Evolutionary conservation across 2,888 invertebrate genomes (phyloP), one percentile per base, ranked within the genome.

Genomic region (Drosophila sordidula): DNA sequence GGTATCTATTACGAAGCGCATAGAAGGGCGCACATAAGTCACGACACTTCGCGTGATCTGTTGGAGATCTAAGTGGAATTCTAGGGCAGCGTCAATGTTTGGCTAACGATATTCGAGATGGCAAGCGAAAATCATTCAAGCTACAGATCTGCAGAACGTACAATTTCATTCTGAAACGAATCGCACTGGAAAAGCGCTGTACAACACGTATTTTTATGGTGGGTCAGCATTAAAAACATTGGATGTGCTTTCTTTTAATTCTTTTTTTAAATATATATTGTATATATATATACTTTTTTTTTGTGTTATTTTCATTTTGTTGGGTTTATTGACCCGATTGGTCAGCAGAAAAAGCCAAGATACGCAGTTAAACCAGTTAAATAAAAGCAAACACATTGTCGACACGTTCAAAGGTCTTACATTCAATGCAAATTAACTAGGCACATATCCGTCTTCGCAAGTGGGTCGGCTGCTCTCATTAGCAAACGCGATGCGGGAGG

Each of bases 401-500:
- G 62, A 70, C 54, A 75, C 73, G 86, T 83, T 64, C 86, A 81
- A 81, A 86, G 87, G 86, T 81, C 82, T 78, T 29, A 52, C 62
- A 70, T 59, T 66, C 64, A 62, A 78, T 87, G 81, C 79, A 87
- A 84, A 83, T 87, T 83, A 87, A 79, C 87, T 83, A 87, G 78
- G 69, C 82, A 83, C 70, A 83, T 85, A 83, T 83, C 87, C 87
- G 82, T 78, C 83, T 83, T 66, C 46, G 44, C 71, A 80, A 80
- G 61, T 80, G 82, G 85, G 82, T 85, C 82, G 80, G 51, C 62
- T 67, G 64, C 63, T 75, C 81, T 84, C 75, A 80, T 85, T 80
- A 84, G 78, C 81, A 36, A 26, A 51, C 34, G 32, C 47, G 45
- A 50, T 65, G 72, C 44, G 49, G 65, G 58, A 51, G 62, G 26